Percentiles rank a stretch among this genome's conserved stretches.
These are phyloP conservation scores for Drosophila sp. DNA, from an alignment of 1,140 invertebrate species.

Conservation along the genomic window DNA sequence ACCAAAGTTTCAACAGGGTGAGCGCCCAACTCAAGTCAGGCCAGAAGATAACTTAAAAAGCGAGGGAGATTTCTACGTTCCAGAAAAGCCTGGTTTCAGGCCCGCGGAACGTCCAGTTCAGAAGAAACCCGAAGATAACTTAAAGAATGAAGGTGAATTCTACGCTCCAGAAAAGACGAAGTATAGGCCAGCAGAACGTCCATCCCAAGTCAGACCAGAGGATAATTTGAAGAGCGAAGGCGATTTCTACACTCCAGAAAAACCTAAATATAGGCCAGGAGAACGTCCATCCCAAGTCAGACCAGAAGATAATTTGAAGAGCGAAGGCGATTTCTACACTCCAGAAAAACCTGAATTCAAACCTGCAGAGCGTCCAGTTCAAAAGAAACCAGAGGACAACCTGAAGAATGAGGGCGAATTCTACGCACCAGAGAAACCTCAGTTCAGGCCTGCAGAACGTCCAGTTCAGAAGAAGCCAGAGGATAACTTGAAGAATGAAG, in stretches of 20 bases:
- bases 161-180: constrained; percentile 76
- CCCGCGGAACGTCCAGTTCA: constrained; percentile 85
- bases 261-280: constrained; percentile 48
- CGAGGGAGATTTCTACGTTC: constrained; percentile 88
- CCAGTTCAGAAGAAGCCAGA: constrained; percentile 85
- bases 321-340: constrained; percentile 86
- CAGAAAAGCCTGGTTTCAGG: constrained; percentile 86
- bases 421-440: constrained; percentile 85
- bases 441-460: constrained; percentile 85
- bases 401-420: constrained; percentile 87
- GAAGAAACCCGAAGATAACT: constrained; percentile 87
- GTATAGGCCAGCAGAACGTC: constrained; percentile 75
- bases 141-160: constrained; percentile 86
- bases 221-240: constrained; percentile 88
- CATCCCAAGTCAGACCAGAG: constrained; percentile 85
- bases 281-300: constrained; percentile 82
- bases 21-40: constrained; percentile 84
- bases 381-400: constrained; percentile 84
- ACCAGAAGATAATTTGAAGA: constrained; percentile 87
- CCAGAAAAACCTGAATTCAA: constrained; percentile 69
- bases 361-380: constrained; percentile 3
- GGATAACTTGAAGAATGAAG: constrained; percentile 86
- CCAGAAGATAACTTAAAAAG: constrained; percentile 87
- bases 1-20: constrained; percentile 55
- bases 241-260: constrained; percentile 85